Conservation (phyloP, 1,140 invertebrate genomes). For the Copidosoma floridanum region DNA sequence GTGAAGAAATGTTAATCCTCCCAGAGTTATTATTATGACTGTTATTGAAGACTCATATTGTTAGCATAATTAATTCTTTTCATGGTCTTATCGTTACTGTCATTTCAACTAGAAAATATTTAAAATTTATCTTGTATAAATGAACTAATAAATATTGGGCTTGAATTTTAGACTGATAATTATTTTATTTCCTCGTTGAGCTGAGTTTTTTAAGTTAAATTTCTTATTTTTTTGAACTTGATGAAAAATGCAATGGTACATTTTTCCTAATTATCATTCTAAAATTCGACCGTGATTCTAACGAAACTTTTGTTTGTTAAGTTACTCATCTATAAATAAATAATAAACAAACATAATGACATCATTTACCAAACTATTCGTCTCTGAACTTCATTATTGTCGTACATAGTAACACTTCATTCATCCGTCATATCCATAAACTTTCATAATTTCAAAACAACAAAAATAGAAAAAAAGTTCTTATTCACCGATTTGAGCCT, state of each 20-base stretch:
- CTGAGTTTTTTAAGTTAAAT: too few species aligned
- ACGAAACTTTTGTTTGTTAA: constrained; percentile 10
- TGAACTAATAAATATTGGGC: constrained; percentile 19
- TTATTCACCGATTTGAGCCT: constrained; percentile 56
- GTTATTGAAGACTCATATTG: constrained; percentile 23
- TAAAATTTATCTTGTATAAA: constrained; percentile 20
- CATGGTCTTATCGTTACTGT: constrained; percentile 20
- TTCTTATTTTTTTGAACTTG: too few species aligned
- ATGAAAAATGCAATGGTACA: too few species aligned
- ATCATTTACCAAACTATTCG: constrained; percentile 16
- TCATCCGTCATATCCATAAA: constrained; percentile 12
- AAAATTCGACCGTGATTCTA: constrained; percentile 21
- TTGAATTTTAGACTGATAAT: constrained; percentile 28
- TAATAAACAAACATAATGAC: constrained; percentile 11
- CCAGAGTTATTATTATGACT: constrained; percentile 21
- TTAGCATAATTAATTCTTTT: constrained; percentile 22
- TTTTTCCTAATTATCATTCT: constrained; percentile 16
- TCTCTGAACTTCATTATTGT: constrained; percentile 20
- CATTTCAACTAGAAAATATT: constrained; percentile 13
- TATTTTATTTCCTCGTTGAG: not conserved
- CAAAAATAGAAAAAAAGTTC: constrained; percentile 38
- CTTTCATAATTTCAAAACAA: constrained; percentile 7
- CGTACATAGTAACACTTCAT: constrained; percentile 19
- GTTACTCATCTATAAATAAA: constrained; percentile 7
- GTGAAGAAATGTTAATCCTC: constrained; percentile 8